Evolutionary conservation across 2,113 vertebrate genomes (phyloP).

Genomic region (Labeo rohita): DNA sequence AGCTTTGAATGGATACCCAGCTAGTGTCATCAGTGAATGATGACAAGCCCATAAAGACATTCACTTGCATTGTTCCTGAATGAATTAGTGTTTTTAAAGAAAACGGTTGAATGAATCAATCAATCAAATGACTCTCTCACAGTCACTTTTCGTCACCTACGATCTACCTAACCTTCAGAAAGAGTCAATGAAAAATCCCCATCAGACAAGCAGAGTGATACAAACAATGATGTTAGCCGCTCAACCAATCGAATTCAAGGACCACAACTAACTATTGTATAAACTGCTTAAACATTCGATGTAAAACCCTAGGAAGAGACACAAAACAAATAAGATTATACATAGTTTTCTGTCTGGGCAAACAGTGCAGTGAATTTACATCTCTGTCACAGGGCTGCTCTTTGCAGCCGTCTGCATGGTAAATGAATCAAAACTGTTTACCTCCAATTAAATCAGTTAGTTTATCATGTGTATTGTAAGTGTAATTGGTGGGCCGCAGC

Average conservation of each 20-base stretch:
- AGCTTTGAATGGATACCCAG: too few relatives aligned
- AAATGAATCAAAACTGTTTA: constrained; percentile 36
- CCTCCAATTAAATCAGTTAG: constrained; percentile 41
- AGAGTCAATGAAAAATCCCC: background rate
- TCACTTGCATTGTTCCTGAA: background rate
- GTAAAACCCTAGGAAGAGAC: background rate
- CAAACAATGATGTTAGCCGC: background rate
- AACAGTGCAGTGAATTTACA: background rate
- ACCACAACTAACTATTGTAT: background rate
- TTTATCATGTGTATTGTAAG: constrained; percentile 53
- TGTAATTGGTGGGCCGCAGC: constrained; percentile 47
- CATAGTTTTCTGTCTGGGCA: constrained; percentile 16
- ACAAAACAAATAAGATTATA: background rate
- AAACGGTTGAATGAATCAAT: background rate
- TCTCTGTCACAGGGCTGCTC: background rate
- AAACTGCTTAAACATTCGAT: background rate
- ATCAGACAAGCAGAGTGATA: background rate
- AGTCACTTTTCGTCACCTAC: background rate
- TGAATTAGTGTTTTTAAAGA: background rate
- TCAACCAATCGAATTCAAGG: background rate
- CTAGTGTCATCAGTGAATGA: too few relatives aligned
- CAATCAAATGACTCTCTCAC: background rate
- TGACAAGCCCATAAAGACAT: background rate
- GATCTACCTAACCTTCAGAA: background rate
- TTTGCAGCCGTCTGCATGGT: constrained; percentile 17